Evolutionary conservation across 2,888 invertebrate genomes (phyloP).

Genomic region (Euzophera pinguis): DNA sequence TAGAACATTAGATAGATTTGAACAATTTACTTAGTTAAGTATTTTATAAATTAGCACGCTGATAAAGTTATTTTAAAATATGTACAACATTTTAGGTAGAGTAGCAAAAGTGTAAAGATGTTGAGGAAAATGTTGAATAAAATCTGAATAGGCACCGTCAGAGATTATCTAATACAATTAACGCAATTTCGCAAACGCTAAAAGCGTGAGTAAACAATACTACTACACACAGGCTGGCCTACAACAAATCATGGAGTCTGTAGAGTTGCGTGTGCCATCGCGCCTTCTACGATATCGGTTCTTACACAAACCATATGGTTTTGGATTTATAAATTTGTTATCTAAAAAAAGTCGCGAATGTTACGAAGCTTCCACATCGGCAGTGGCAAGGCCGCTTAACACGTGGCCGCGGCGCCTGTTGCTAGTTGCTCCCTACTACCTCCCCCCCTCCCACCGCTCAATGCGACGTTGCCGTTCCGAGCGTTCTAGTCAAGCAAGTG

Average conservation of each 20-base stretch:
- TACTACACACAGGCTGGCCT: not conserved
- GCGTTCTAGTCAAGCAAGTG: slow-evolving; percentile 36
- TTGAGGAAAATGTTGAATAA: not conserved
- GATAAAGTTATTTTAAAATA: no score
- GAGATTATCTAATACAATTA: not conserved
- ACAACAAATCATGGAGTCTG: not conserved
- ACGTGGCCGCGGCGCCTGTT: slow-evolving; percentile 74
- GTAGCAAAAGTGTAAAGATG: not conserved
- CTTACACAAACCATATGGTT: slow-evolving; percentile 38
- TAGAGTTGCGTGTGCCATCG: not conserved
- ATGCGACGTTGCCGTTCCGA: slow-evolving; percentile 68
- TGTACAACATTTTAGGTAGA: no score
- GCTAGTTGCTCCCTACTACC: slow-evolving; percentile 48
- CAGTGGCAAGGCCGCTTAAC: slow-evolving; percentile 70
- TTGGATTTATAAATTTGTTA: slow-evolving; percentile 25
- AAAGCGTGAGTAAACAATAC: not conserved
- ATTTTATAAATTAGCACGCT: no score
- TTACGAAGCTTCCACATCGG: slow-evolving; percentile 64
- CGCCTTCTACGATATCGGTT: slow-evolving; percentile 10
- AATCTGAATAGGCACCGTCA: not conserved
- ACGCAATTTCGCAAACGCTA: not conserved
- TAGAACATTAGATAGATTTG: no score
- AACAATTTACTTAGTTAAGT: no score
- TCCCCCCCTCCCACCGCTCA: slow-evolving; percentile 27
- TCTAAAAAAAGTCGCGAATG: slow-evolving; percentile 51